A percentile compares a stretch with the other conserved stretches of the same genome.
Conservation (phyloP, 2,888 invertebrate genomes). For the Watsonalla binaria region DNA sequence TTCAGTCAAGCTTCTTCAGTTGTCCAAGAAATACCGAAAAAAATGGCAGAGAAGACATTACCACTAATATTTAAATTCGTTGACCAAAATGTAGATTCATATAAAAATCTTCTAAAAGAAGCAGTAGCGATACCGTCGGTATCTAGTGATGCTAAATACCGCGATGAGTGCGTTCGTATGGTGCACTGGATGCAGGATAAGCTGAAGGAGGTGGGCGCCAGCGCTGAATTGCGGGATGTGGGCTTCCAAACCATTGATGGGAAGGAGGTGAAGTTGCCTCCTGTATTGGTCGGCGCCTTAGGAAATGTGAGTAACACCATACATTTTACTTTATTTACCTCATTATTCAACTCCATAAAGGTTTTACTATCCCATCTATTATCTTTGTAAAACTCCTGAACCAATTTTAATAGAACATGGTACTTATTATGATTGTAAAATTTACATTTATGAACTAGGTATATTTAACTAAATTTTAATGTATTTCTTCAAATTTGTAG, state of each 20-base stretch:
- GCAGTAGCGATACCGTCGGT: constrained; percentile 96
- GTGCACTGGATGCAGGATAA: constrained; percentile 87
- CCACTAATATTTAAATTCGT: constrained; percentile 82
- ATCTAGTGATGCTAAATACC: constrained; percentile 92
- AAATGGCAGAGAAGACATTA: constrained; percentile 61
- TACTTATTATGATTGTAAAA: too few relatives aligned
- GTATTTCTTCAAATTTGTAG: constrained; percentile 27
- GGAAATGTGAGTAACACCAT: constrained; percentile 78
- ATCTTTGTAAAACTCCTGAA: too few relatives aligned
- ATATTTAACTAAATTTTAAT: not conserved
- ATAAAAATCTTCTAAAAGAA: constrained; percentile 87
- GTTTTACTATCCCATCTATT: too few relatives aligned
- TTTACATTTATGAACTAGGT: not conserved
- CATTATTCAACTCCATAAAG: too few relatives aligned
- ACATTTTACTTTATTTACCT: too few relatives aligned
- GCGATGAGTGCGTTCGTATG: constrained; percentile 91
- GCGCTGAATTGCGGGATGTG: constrained; percentile 84
- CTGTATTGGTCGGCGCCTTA: constrained; percentile 88
- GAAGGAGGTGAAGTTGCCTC: constrained; percentile 86
- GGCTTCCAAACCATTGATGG: constrained; percentile 88
- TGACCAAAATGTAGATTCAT: constrained; percentile 86
- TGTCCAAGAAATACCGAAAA: constrained; percentile 32
- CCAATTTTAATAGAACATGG: too few relatives aligned
- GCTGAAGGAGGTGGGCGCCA: constrained; percentile 84
- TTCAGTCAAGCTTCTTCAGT: constrained; percentile 32